Base-by-base conservation (phyloP, 2,888 invertebrate genomes). In the Dromius quadrimaculatus region DNA sequence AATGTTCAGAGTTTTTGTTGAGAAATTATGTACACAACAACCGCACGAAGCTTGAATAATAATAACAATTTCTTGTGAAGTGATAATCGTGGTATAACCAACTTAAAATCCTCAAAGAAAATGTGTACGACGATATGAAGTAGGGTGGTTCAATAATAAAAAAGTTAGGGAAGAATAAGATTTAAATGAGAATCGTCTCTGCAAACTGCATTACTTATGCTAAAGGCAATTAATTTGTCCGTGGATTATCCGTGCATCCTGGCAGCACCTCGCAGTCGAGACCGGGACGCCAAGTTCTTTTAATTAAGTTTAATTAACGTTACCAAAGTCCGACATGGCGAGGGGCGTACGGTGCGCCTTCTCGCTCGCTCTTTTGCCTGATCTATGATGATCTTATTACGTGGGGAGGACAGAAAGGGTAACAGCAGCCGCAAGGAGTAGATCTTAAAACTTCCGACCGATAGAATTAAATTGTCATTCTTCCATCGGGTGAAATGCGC, bases 301-400 rank as follows among this genome's bases (percentile, higher is more conserved):
- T 83, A 83, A 83, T 83, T 83, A 83, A 83, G 80, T 83, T 83
- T 83, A 83, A 83, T 83, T 83, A 83, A 82, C 82, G 82, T 82
- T 82, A 79, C 82, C 82, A 81, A 82, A 82, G 82, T 81, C 82
- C 81, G 80, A 81, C 81, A 81, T 79, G 80, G 79, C 78, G 78
- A 75, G 77, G 74, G 75, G 74, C 73, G 74, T 62, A 73, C 43
- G 69, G 71, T 72, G 45, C 17, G 19, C n/a, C 17, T 15, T 19
- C 32, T 15, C 47, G 15, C 64, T 50, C 34, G 11, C 65, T 47
- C 47, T 23, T 22, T 8, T 28, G 54, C 13, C 77, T 79, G 78
- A 79, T 80, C 79, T 79, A 80, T 78, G 79, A 79, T 78, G 78
- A 78, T 78, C 78, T 78, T 78, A 78, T 78, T 78, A 78, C 76